These are phyloP conservation scores for Drosophila kanapiae DNA, from an alignment of 1,140 invertebrate genomes.

Conservation along the genomic window DNA sequence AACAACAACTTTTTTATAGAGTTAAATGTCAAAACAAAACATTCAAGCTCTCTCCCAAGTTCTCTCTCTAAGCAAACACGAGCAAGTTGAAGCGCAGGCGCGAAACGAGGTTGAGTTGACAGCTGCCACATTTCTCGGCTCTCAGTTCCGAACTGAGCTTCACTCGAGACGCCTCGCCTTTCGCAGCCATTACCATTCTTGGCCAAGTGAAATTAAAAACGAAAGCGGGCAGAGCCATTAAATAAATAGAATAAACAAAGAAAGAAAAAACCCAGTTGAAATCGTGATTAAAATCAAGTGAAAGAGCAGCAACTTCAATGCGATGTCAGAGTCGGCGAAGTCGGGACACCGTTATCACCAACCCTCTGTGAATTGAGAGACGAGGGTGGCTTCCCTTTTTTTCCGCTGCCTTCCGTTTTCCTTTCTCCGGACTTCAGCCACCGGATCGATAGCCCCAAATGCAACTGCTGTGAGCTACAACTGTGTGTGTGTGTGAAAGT, in stretches of 20 bases:
- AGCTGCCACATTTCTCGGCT: conserved; percentile 41
- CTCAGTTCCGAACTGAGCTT: conserved; percentile 62
- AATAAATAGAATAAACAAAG: conserved; percentile 23
- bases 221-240: conserved; percentile 19
- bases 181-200: conserved; percentile 27
- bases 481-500: conserved; percentile 28
- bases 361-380: conserved; percentile 31
- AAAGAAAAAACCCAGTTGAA: background rate
- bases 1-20: conserved; percentile 21
- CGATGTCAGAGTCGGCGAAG: background rate
- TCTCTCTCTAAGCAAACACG: background rate
- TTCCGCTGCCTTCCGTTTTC: conserved; percentile 24
- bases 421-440: conserved; percentile 27
- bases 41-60: conserved; percentile 16
- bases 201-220: conserved; percentile 43
- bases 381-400: conserved; percentile 51
- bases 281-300: background rate
- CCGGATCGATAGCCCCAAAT: conserved; percentile 73
- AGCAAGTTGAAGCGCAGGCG: conserved; percentile 23
- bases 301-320: background rate
- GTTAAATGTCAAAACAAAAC: conserved; percentile 68
- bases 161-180: conserved; percentile 52
- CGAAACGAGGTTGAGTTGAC: conserved; percentile 27
- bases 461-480: conserved; percentile 63
- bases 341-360: conserved; percentile 15